phyloP scores from a whole-genome alignment of 2,888 invertebrate genomes.

The Habrosyne pyritoides region DNA sequence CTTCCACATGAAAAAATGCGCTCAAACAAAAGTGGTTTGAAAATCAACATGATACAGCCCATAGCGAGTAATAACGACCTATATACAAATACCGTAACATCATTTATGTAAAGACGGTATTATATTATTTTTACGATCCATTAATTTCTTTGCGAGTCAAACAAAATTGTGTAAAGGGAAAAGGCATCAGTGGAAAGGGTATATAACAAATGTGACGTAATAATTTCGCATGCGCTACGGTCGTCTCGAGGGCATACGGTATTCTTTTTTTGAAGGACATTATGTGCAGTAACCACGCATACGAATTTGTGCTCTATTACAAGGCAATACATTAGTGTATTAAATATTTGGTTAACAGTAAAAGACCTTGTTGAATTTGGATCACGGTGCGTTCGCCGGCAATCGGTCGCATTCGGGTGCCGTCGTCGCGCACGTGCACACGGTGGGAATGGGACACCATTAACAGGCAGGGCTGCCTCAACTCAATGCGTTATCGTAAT shows the following conservation, averaged over 20 bases:
- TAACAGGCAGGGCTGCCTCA: constrained; percentile 46
- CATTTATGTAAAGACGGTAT: constrained; percentile 34
- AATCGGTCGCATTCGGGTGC: constrained; percentile 73
- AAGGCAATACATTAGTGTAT: rapidly evolving
- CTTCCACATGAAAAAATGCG: constrained; percentile 62
- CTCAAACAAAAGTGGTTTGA: constrained; percentile 70
- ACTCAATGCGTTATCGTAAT: constrained; percentile 39
- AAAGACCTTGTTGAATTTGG: constrained; percentile 31
- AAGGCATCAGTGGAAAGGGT: constrained; percentile 47
- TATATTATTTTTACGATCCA: constrained; percentile 37
- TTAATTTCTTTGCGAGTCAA: constrained; percentile 25
- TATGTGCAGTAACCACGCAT: constrained; percentile 17
- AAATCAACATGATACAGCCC: constrained; percentile 72
- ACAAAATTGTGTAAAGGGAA: constrained; percentile 14
- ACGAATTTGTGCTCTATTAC: constrained; percentile 12
- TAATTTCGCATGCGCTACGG: constrained; percentile 73
- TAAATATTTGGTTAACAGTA: constrained; percentile 13
- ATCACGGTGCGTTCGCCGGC: constrained; percentile 46
- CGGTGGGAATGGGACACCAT: constrained; percentile 56
- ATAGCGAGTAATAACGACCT: constrained; percentile 67
- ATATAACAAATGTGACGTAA: constrained; percentile 34
- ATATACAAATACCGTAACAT: constrained; percentile 60
- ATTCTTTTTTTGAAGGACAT: constrained; percentile 23
- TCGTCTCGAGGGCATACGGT: constrained; percentile 70
- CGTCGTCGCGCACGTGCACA: constrained; percentile 74